These are phyloP conservation scores for Podarcis lilfordi DNA, from an alignment of 2,797 vertebrate genomes.

Conservation along the genomic window DNA sequence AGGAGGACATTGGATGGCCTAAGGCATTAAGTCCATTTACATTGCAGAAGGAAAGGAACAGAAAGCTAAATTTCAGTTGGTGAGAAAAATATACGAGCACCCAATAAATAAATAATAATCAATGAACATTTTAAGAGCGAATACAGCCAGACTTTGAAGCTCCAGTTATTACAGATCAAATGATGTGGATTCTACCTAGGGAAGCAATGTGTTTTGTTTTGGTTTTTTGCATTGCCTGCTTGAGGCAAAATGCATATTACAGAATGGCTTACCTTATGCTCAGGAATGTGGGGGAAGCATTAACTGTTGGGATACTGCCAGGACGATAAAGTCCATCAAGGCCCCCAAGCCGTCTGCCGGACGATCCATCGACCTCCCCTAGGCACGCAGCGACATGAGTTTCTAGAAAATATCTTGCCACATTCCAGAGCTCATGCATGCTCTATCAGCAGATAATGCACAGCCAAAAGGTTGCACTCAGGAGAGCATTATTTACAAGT, in stretches of 20 bases:
- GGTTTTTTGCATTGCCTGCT: too few relatives aligned
- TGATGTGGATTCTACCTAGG: background rate
- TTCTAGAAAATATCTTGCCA: too few relatives aligned
- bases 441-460: too few relatives aligned
- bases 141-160: background rate
- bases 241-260: background rate
- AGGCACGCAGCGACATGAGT: too few relatives aligned
- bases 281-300: too few relatives aligned
- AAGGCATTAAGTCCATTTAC: background rate
- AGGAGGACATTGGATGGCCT: background rate
- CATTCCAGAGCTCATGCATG: too few relatives aligned
- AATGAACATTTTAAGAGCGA: background rate
- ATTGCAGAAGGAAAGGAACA: background rate
- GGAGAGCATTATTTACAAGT: too few relatives aligned
- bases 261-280: background rate
- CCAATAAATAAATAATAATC: conserved; percentile 13
- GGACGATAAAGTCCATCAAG: too few relatives aligned
- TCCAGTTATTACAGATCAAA: background rate
- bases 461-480: too few relatives aligned
- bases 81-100: background rate
- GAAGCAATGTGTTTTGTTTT: background rate
- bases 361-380: too few relatives aligned
- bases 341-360: too few relatives aligned
- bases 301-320: too few relatives aligned
- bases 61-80: background rate